phyloP scores from a whole-genome alignment of 64 coral and sea anemone species.

The Pocillopora damicornis region DNA sequence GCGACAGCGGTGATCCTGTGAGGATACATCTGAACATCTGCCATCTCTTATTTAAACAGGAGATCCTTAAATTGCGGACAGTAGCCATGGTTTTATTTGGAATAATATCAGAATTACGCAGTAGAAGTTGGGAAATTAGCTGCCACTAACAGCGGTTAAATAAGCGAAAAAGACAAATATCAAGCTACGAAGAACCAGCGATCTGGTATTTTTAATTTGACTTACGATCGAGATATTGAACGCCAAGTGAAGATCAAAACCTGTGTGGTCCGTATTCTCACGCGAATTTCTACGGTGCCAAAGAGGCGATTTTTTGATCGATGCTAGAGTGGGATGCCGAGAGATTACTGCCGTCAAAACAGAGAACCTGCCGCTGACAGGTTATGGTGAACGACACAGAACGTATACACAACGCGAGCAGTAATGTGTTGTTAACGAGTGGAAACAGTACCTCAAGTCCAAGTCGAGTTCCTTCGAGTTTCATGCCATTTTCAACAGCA shows the following conservation, averaged over 20 bases:
- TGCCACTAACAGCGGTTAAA: constrained; percentile 33
- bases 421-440: constrained; percentile 17
- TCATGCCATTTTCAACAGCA: constrained; percentile 6
- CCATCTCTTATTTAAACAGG: constrained; percentile 43
- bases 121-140: constrained; percentile 25
- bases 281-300: not conserved
- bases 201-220: not conserved
- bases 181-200: not conserved
- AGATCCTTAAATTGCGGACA: constrained; percentile 47
- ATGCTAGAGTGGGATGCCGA: not conserved
- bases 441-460: not conserved
- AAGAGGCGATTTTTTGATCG: constrained; percentile 1
- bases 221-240: not conserved
- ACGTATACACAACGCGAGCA: not conserved
- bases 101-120: constrained; percentile 49
- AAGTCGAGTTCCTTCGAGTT: not conserved
- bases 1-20: not conserved
- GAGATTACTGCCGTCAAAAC: not conserved
- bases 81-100: constrained; percentile 68
- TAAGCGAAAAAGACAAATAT: constrained; percentile 25
- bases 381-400: constrained; percentile 28
- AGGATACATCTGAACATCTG: constrained; percentile 13
- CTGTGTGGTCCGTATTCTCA: not conserved
- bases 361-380: not conserved
- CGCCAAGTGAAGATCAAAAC: not conserved